Evolutionary conservation across 2,113 vertebrate species (phyloP).

Genomic region (Gobio gobio): DNA sequence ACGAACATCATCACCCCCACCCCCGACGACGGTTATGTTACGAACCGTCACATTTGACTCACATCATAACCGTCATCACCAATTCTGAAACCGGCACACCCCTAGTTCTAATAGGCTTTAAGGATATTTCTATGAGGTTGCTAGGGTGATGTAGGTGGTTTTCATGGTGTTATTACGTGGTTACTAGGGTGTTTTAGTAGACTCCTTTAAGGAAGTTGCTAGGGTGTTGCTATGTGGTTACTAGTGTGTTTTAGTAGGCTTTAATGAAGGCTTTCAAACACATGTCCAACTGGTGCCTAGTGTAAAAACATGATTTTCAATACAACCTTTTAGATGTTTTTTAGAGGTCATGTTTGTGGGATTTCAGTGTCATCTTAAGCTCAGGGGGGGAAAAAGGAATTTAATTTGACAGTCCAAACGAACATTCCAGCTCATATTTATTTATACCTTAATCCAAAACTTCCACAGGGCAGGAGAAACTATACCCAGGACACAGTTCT

Average conservation of each 20-base stretch:
- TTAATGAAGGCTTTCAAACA: no score
- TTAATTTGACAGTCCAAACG: neutral
- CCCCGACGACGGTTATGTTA: no score
- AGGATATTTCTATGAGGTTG: neutral
- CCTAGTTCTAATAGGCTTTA: no score
- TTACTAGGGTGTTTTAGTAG: neutral
- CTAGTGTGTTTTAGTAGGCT: no score
- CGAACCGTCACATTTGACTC: no score
- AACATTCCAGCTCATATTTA: slow-evolving; percentile 10
- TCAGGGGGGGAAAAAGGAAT: neutral
- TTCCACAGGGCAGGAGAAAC: slow-evolving; percentile 5
- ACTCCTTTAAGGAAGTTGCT: neutral
- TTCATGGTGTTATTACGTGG: neutral
- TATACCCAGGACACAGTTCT: neutral
- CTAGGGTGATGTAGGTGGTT: neutral
- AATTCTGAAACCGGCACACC: no score
- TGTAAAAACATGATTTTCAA: neutral
- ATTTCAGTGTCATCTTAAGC: neutral
- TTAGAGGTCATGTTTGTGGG: neutral
- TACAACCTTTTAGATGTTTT: neutral
- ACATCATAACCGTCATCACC: no score
- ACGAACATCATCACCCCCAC: no score
- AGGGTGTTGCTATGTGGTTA: neutral
- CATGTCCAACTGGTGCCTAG: no score
- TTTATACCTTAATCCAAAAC: slow-evolving; percentile 12